These are phyloP conservation scores for Candidula unifasciata DNA, from an alignment of 2,888 invertebrate species.

Conservation along the genomic window DNA sequence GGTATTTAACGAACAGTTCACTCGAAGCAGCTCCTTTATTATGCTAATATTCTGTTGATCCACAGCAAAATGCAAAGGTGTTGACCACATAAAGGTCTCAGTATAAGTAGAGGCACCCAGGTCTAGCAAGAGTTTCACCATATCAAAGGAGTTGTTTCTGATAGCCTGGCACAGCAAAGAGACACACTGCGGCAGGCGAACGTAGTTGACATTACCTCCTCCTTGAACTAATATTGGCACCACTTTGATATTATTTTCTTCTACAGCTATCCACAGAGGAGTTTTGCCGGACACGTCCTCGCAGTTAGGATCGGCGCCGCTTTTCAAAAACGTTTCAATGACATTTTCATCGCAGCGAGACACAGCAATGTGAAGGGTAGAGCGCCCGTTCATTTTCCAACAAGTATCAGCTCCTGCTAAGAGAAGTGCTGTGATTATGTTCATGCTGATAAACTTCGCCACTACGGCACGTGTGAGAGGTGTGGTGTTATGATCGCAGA, in stretches of 20 bases:
- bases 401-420: slow-evolving; percentile 68
- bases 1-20: slow-evolving; percentile 65
- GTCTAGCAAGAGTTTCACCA: slow-evolving; percentile 62
- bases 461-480: slow-evolving; percentile 64
- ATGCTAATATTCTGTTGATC: slow-evolving; percentile 60
- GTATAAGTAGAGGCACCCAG: slow-evolving; percentile 60
- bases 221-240: slow-evolving; percentile 61
- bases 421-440: slow-evolving; percentile 64
- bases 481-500: slow-evolving; percentile 60
- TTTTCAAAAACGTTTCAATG: slow-evolving; percentile 64
- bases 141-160: slow-evolving; percentile 57
- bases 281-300: slow-evolving; percentile 66
- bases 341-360: slow-evolving; percentile 66
- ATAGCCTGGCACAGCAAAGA: slow-evolving; percentile 64
- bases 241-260: slow-evolving; percentile 67
- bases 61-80: slow-evolving; percentile 64
- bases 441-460: slow-evolving; percentile 59
- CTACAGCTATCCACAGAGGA: slow-evolving; percentile 71
- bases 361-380: slow-evolving; percentile 70
- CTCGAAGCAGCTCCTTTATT: slow-evolving; percentile 66
- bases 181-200: slow-evolving; percentile 55
- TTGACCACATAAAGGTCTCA: slow-evolving; percentile 59
- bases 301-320: slow-evolving; percentile 66
- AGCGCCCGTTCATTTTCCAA: slow-evolving; percentile 62
- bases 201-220: slow-evolving; percentile 65